Base-by-base conservation (phyloP, 2,888 invertebrate genomes). In the Camponotus fellah region DNA sequence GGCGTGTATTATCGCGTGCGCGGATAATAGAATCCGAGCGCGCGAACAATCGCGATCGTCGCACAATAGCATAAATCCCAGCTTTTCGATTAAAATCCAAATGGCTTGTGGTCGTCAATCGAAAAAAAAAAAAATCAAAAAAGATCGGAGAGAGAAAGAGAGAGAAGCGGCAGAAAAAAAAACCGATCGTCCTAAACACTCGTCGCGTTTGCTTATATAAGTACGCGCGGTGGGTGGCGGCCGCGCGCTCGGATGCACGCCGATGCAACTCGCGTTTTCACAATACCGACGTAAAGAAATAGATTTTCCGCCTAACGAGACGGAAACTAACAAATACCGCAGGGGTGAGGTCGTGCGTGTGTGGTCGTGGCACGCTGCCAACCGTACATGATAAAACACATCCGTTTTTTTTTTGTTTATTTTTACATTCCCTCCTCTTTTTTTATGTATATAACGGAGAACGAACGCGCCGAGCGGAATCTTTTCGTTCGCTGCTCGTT, bases 301-400 rank as follows among this genome's bases (percentile, higher is more conserved):
- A 92, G 92, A 93, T 94, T 94, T 94, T 92, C 92, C 91, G 87
- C 90, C 92, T 92, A 92, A 93, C 92, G 93, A 93, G 92, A 93
- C 92, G 92, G 92, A 93, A 93, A 92, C 90, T 91, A 92, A 93
- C 92, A 92, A 93, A 93, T 92, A 92, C 91, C 91, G 46, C 79
- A 86, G 91, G 26, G 89, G 92, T 89, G 91, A 92, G 90, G 89
- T 91, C 91, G 90, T 91, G 91, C 91, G 92, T 91, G 91, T 91
- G 92, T 92, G 87, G 80, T 83, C 82, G 85, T 92, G 93, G 93
- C 92, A 87, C 84, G 69, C 82, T 87, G 93, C 93, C 93, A 93
- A 88, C 86, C 88, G 88, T 91, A 92, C 90, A 91, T 91, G 91
- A 92, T 92, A 91, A 92, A 93, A 93, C 91, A 91, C 90, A 83